These are phyloP conservation scores for Pangasius larnaudii DNA, from an alignment of 2,797 vertebrate species.

Conservation along the genomic window DNA sequence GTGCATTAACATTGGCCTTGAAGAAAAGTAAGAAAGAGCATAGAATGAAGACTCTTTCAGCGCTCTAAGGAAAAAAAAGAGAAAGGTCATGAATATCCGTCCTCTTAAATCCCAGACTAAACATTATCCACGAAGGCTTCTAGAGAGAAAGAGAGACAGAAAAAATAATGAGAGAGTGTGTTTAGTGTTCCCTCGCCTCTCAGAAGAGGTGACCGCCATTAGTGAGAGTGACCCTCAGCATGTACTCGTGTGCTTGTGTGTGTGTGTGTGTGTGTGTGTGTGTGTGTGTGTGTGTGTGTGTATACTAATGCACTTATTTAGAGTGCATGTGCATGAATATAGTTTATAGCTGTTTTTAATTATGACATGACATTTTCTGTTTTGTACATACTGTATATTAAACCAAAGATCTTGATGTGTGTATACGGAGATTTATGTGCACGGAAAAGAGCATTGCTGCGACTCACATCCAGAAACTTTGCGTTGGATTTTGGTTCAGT, in stretches of 20 bases:
- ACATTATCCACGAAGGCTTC: background rate
- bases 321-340: background rate
- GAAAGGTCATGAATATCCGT: background rate
- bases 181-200: background rate
- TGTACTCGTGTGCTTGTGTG: background rate
- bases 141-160: constrained; percentile 12
- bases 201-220: constrained; percentile 13
- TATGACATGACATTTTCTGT: background rate
- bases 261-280: background rate
- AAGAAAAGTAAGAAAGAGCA: background rate
- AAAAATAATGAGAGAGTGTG: constrained; percentile 1
- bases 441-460: background rate
- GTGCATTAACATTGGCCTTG: constrained; percentile 2
- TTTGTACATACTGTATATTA: background rate
- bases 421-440: no score
- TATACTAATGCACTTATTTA: background rate
- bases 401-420: background rate
- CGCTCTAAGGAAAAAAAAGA: background rate
- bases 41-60: background rate
- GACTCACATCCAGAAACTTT: constrained; percentile 97
- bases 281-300: background rate
- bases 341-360: background rate
- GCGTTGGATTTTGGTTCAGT: constrained; percentile 95
- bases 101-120: constrained; percentile 4
- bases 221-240: constrained; percentile 6